A percentile compares a stretch with the other conserved stretches of the same genome.
phyloP scores from a whole-genome alignment of 2,888 invertebrate species.

The Athalia circularis region DNA sequence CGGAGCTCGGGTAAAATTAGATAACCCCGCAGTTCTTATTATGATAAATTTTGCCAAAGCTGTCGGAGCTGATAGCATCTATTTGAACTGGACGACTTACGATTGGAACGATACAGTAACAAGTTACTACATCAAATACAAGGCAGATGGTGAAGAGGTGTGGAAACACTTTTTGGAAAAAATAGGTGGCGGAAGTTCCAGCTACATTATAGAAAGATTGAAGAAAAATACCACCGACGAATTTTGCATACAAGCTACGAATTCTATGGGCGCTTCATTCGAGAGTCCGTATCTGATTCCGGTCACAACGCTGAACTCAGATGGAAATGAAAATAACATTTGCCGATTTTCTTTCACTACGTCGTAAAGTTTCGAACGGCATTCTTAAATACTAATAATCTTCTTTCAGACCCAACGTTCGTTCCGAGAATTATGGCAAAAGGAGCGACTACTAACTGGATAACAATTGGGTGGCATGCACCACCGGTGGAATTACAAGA shows the following conservation, averaged over 20 bases:
- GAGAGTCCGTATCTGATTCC: slow-evolving; percentile 75
- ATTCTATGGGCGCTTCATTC: slow-evolving; percentile 79
- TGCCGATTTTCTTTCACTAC: neutral
- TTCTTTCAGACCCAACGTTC: slow-evolving; percentile 81
- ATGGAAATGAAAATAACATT: slow-evolving; percentile 56
- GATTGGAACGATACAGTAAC: slow-evolving; percentile 84
- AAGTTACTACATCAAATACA: slow-evolving; percentile 77
- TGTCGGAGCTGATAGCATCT: slow-evolving; percentile 85
- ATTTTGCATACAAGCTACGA: slow-evolving; percentile 81
- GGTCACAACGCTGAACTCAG: slow-evolving; percentile 80
- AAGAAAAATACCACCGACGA: slow-evolving; percentile 81
- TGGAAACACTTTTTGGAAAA: slow-evolving; percentile 79
- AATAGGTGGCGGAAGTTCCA: slow-evolving; percentile 81
- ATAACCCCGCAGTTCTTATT: slow-evolving; percentile 76
- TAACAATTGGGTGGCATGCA: slow-evolving; percentile 87
- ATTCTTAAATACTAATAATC: neutral
- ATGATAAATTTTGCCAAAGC: slow-evolving; percentile 84
- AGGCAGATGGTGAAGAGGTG: slow-evolving; percentile 76
- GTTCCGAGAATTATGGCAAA: slow-evolving; percentile 87
- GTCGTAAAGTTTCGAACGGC: too few relatives aligned
- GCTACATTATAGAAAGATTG: slow-evolving; percentile 82
- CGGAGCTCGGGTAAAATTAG: slow-evolving; percentile 75
- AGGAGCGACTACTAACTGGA: slow-evolving; percentile 82
- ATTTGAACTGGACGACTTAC: slow-evolving; percentile 88
- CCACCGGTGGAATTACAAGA: slow-evolving; percentile 81